Evolutionary conservation across 2,797 vertebrate genomes (phyloP), one percentile per base, ranked within the genome.

Genomic region (Cossypha dichroa): DNA sequence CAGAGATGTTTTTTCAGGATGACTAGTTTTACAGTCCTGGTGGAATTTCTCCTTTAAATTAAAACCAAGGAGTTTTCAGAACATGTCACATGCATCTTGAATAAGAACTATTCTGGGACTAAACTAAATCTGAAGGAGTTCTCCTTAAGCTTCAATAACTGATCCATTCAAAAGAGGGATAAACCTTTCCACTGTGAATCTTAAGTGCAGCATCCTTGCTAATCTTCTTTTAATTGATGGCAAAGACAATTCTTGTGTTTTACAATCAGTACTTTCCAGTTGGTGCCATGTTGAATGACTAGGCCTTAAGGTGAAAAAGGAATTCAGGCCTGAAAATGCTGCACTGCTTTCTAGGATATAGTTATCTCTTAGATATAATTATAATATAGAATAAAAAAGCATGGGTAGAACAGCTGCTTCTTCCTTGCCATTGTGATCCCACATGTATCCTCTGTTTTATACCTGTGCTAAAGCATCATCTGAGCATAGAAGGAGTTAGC

Each of bases 31-130:
- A 68, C 15, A 72, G 56, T 45, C 66, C 64, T 64, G 7, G n/a
- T 56, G n/a, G 54, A 86, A 68, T 80, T 88, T 92, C 34, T 72
- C 22, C 43, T 90, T 95, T 94, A 89, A 85, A 78, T 90, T 93
- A 90, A 92, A 96, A 79, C 3, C 14, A 38, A 84, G 13, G 18
- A 34, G 16, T 80, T 93, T 90, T 80, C 38, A 80, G 54, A 85
- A 67, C 38, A 33, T 25, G 2, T 75, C 85, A 48, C 13, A 26
- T 55, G 22, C 29, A 68, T 51, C 46, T 80, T 46, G 54, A 85
- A 38, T 49, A 77, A 77, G 45, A 79, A 59, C 22, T 82, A 31
- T 83, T 88, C 34, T 52, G 59, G 40, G n/a, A 93, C 8, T 63
- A 89, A 93, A 64, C 51, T 68, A 20, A 90, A 54, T 64, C 33